A percentile compares a stretch with the other conserved stretches of the same genome.
Conservation (phyloP, 1,140 invertebrate genomes). For the Chionoecetes opilio region DNA sequence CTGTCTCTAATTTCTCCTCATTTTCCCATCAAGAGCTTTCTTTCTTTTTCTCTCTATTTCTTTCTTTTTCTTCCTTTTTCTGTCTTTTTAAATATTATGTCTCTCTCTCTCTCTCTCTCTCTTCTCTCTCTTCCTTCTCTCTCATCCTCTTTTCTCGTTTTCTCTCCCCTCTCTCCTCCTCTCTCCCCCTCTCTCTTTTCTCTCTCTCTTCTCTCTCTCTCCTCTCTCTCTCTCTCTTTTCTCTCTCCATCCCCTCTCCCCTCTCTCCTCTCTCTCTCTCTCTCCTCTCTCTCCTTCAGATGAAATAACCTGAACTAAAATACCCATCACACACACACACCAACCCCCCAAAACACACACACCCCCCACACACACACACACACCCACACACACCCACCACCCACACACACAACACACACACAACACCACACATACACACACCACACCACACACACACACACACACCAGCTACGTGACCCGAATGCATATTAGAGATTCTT, state of each 20-base stretch:
- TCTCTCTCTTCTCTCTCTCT: not conserved
- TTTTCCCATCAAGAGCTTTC: too few relatives aligned
- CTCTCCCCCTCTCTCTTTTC: slow-evolving; percentile 38
- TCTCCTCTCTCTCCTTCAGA: slow-evolving; percentile 31
- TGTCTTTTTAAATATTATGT: not conserved
- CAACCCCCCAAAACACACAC: too few relatives aligned
- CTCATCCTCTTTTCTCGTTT: slow-evolving; percentile 6
- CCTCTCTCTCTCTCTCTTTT: not conserved
- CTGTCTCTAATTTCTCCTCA: too few relatives aligned
- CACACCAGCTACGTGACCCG: too few relatives aligned
- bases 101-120: slow-evolving; percentile 40
- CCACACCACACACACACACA: too few relatives aligned
- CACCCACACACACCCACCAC: too few relatives aligned
- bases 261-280: not conserved
- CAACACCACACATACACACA: too few relatives aligned
- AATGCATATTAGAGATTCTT: too few relatives aligned
- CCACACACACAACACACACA: too few relatives aligned
- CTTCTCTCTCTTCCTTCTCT: slow-evolving; percentile 9
- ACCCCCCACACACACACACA: too few relatives aligned
- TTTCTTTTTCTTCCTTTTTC: not conserved
- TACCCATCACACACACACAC: too few relatives aligned
- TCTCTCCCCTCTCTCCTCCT: not conserved
- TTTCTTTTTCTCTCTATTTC: not conserved
- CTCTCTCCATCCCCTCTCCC: not conserved
- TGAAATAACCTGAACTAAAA: too few relatives aligned